A percentile compares a stretch with the other conserved stretches of the same genome.
phyloP scores from a whole-genome alignment of 1,140 invertebrate genomes.

The Andrena cerasifolii region DNA sequence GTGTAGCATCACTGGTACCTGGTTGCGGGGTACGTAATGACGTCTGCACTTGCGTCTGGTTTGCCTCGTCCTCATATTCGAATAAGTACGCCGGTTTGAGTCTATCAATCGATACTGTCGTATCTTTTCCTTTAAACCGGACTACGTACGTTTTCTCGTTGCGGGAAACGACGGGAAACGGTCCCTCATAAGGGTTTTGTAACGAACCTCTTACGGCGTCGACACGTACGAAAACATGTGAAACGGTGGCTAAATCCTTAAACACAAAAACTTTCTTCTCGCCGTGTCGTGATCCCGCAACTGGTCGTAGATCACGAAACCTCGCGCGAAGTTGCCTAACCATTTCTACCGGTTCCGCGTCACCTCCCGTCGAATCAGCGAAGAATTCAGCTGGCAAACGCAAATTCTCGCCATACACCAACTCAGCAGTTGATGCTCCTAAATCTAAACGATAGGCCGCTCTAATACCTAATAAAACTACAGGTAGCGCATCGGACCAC shows the following conservation, averaged over 20 bases:
- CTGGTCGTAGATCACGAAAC: not conserved
- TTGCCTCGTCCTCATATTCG: not conserved
- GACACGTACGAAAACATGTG: constrained; percentile 59
- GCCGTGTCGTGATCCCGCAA: constrained; percentile 18
- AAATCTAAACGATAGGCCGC: constrained; percentile 3
- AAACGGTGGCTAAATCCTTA: constrained; percentile 40
- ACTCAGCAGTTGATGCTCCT: not conserved
- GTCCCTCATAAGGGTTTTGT: constrained; percentile 1
- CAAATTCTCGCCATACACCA: constrained; percentile 10
- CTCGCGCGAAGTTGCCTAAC: not conserved
- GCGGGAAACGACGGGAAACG: not conserved
- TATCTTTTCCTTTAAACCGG: not conserved
- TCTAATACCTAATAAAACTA: constrained; percentile 18
- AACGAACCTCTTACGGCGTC: constrained; percentile 34
- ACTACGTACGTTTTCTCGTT: not conserved
- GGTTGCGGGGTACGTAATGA: not conserved
- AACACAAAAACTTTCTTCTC: constrained; percentile 42
- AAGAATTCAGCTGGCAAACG: constrained; percentile 31
- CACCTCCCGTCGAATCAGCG: not conserved
- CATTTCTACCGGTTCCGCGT: not conserved
- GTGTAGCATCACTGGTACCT: not conserved
- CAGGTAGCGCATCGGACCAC: not conserved
- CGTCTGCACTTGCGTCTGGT: not conserved
- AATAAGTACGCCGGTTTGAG: not conserved
- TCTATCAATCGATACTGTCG: not conserved